phyloP scores from a whole-genome alignment of 2,113 vertebrate species.

The Catharus bicknelli region DNA sequence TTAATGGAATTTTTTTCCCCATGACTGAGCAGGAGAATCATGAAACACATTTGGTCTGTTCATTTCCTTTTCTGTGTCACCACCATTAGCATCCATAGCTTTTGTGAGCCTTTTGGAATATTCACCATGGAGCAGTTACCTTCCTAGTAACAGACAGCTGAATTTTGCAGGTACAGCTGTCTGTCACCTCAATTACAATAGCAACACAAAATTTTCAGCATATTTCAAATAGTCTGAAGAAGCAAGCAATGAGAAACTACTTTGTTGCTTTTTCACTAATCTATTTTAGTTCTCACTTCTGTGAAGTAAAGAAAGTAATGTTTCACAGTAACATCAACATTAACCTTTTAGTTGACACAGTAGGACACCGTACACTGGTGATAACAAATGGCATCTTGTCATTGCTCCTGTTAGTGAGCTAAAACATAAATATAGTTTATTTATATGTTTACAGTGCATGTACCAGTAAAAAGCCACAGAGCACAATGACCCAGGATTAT shows the following conservation, averaged over 20 bases:
- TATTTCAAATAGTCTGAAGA: neutral
- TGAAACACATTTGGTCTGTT: neutral
- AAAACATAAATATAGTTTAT: neutral
- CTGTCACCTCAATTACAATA: neutral
- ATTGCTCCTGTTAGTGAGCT: neutral
- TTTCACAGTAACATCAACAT: neutral
- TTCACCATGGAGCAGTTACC: neutral
- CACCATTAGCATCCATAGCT: neutral
- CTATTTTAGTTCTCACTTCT: neutral
- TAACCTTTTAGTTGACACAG: neutral
- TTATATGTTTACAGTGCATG: neutral
- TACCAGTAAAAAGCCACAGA: neutral
- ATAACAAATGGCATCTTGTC: neutral
- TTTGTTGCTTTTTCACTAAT: neutral
- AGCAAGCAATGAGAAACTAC: neutral
- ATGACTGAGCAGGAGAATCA: neutral
- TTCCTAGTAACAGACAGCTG: neutral
- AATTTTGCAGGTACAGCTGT: neutral
- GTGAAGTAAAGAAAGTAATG: neutral
- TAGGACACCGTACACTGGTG: neutral
- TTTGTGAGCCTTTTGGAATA: neutral
- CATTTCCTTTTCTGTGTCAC: neutral
- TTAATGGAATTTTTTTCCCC: neutral
- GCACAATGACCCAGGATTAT: neutral
- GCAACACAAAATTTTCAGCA: neutral